Base-by-base conservation (phyloP, 2,888 invertebrate genomes). In the Ferrisia virgata region DNA sequence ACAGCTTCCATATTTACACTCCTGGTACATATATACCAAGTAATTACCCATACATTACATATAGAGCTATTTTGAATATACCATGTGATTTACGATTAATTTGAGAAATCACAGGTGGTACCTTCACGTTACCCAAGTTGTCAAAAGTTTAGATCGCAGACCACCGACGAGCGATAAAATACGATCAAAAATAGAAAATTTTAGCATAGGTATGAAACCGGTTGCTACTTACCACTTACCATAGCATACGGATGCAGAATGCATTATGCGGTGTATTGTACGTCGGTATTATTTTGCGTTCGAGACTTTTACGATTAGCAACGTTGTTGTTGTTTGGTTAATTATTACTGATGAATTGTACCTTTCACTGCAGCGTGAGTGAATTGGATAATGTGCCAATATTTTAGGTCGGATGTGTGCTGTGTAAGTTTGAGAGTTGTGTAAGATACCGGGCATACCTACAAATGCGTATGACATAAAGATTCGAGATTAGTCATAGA, bases 381-480 rank as follows among this genome's bases (percentile, higher is more conserved):
- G 72, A 31, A 76, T 36, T 76, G 36, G 72, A 76, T 76, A 76
- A 76, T 76, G 72, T 76, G 72, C 72, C 72, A 76, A 36, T 36
- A 76, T 36, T 76, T 76, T 9, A 76, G 72, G 72, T 76, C 72
- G 72, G 72, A 76, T 76, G 72, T 36, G 72, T n/a, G n/a, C n/a
- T n/a, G n/a, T n/a, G n/a, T n/a, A n/a, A n/a, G n/a, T 36, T 76
- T n/a, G 36, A 1, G 9, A 76, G 36, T 76, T 76, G 36, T 76
- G 72, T 18, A 76, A 76, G 72, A 76, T 76, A 18, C 72, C 33
- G 72, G 18, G 33, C 72, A 76, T 25, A 76, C n/a, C n/a, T n/a
- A n/a, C 28, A 36, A 76, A 36, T 76, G 18, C 36, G 28, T 76
- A 76, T 76, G 33, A 36, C 64, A 36, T 76, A 76, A 76, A 76